Percentiles rank a stretch among this genome's conserved stretches.
Evolutionary conservation across 2,797 vertebrate genomes (phyloP).

Genomic region (Parauchenoglanis ngamensis): DNA sequence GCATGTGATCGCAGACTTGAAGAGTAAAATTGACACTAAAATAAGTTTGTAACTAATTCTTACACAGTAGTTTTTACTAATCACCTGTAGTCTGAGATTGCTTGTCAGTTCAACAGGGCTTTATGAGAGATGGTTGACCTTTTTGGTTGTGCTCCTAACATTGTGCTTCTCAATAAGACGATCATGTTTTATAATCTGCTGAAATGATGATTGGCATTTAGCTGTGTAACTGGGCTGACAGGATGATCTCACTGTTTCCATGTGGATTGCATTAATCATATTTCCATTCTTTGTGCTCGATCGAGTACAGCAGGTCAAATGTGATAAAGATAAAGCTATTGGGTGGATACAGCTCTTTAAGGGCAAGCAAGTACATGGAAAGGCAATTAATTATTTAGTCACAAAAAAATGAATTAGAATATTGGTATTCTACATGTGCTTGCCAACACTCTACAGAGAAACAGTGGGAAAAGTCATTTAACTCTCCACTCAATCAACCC

Average conservation of each 20-base stretch:
- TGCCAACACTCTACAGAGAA: background rate
- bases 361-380: background rate
- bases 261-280: conserved; percentile 47
- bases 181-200: conserved; percentile 30
- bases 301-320: conserved; percentile 39
- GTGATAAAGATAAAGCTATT: conserved; percentile 40
- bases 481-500: background rate
- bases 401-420: background rate
- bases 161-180: background rate
- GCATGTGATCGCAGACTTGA: background rate
- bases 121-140: background rate
- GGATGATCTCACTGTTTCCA: conserved; percentile 47
- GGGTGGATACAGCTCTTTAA: conserved; percentile 8
- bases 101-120: background rate
- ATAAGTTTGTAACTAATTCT: background rate
- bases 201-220: conserved; percentile 33
- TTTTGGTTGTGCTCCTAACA: background rate
- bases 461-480: background rate
- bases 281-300: conserved; percentile 43
- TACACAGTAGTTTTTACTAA: background rate
- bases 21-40: background rate
- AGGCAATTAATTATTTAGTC: background rate
- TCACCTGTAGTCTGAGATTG: background rate
- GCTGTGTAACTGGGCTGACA: conserved; percentile 36
- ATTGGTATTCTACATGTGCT: background rate